phyloP scores from a whole-genome alignment of 2,113 vertebrate species.

The Microcebus murinus region DNA sequence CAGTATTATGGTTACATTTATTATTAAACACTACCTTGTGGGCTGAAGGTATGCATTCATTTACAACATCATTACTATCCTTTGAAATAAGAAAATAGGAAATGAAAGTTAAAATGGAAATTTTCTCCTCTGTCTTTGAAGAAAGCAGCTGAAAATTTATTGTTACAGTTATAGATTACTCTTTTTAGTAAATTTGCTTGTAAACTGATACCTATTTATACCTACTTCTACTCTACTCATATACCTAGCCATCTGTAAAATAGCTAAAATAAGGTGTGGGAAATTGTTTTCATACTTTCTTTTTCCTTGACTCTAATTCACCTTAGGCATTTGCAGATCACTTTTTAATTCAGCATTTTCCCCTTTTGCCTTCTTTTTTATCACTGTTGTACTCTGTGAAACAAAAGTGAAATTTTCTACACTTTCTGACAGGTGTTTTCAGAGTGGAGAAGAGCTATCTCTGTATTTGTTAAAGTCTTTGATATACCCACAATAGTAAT shows the following conservation, averaged over 20 bases:
- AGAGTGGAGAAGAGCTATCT: neutral
- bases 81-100: conserved; percentile 29
- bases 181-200: conserved; percentile 11
- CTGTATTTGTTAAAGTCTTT: neutral
- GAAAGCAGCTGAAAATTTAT: conserved; percentile 33
- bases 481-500: neutral
- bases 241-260: conserved; percentile 7
- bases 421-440: conserved; percentile 29
- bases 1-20: neutral
- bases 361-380: neutral
- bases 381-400: neutral
- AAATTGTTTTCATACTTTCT: neutral
- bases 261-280: neutral
- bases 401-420: conserved; percentile 45
- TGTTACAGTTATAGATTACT: conserved; percentile 9
- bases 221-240: neutral
- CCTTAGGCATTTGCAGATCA: neutral
- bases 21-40: conserved; percentile 26
- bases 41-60: conserved; percentile 3
- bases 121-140: conserved; percentile 36
- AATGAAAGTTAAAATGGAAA: conserved; percentile 53
- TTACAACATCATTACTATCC: neutral
- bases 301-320: neutral
- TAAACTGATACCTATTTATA: conserved; percentile 53
- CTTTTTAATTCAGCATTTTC: neutral